Conservation (phyloP, 2,888 invertebrate genomes). For the Papilio gigon region DNA sequence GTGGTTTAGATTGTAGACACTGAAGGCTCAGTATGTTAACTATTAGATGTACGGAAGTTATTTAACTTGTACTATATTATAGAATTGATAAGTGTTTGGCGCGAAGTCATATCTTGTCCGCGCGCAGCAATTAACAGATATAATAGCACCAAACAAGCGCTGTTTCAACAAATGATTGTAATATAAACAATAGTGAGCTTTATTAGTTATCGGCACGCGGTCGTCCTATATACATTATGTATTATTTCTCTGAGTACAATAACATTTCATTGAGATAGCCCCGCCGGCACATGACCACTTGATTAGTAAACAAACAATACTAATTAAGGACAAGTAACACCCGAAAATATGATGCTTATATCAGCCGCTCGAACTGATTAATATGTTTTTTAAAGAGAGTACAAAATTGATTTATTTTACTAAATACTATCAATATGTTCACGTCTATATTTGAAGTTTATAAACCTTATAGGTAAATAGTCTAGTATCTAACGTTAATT, state of each 20-base stretch:
- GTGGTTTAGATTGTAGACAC: background rate
- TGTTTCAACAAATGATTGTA: conserved; percentile 5
- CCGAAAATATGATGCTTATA: conserved; percentile 30
- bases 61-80: background rate
- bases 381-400: background rate
- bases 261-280: conserved; percentile 47
- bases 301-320: conserved; percentile 32
- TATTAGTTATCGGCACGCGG: conserved; percentile 49
- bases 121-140: conserved; percentile 20
- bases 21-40: background rate
- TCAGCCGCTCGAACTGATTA: background rate
- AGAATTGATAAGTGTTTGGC: background rate
- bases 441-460: background rate
- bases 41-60: background rate
- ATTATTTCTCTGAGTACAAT: conserved; percentile 43
- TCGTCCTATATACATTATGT: conserved; percentile 41
- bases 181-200: conserved; percentile 24
- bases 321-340: conserved; percentile 28
- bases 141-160: conserved; percentile 9
- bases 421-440: background rate
- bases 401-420: background rate
- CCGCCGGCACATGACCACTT: conserved; percentile 44
- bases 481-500: no score
- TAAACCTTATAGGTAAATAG: background rate
- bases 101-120: conserved; percentile 34